Percentiles rank a stretch among this genome's conserved stretches.
phyloP scores from a whole-genome alignment of 2,888 invertebrate genomes.

The Perizoma affinitatum region DNA sequence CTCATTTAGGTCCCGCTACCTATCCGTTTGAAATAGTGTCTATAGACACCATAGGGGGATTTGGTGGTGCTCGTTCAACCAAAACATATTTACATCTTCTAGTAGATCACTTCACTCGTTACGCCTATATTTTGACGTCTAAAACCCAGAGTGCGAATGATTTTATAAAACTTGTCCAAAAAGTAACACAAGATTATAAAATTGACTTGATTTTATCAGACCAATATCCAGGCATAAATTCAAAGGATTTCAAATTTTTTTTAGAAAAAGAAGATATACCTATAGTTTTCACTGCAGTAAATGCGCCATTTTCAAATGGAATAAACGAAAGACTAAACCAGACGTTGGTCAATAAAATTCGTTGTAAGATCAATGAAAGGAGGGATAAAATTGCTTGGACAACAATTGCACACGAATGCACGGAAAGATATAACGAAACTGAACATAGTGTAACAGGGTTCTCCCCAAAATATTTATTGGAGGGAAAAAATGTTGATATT shows the following conservation, averaged over 20 bases:
- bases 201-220: neutral
- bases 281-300: conserved; percentile 24
- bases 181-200: neutral
- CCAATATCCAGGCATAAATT: conserved; percentile 1
- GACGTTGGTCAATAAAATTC: conserved; percentile 46
- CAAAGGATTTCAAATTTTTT: conserved; percentile 1
- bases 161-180: conserved; percentile 17
- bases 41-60: conserved; percentile 41
- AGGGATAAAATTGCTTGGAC: conserved; percentile 43
- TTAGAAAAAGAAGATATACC: conserved; percentile 40
- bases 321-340: conserved; percentile 44
- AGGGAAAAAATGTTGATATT: conserved; percentile 41
- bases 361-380: conserved; percentile 43
- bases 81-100: conserved; percentile 43
- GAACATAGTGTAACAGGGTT: conserved; percentile 46
- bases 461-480: conserved; percentile 43
- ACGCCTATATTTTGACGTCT: conserved; percentile 40
- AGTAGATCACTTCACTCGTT: conserved; percentile 38
- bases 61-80: conserved; percentile 40
- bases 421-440: conserved; percentile 46
- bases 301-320: conserved; percentile 39
- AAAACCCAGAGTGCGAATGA: conserved; percentile 38
- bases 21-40: conserved; percentile 39
- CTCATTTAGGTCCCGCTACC: conserved; percentile 38
- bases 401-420: conserved; percentile 45